A percentile compares a stretch with the other conserved stretches of the same genome.
Conservation (phyloP, 1,140 invertebrate species). For the Ptiloglossa arizonensis region DNA sequence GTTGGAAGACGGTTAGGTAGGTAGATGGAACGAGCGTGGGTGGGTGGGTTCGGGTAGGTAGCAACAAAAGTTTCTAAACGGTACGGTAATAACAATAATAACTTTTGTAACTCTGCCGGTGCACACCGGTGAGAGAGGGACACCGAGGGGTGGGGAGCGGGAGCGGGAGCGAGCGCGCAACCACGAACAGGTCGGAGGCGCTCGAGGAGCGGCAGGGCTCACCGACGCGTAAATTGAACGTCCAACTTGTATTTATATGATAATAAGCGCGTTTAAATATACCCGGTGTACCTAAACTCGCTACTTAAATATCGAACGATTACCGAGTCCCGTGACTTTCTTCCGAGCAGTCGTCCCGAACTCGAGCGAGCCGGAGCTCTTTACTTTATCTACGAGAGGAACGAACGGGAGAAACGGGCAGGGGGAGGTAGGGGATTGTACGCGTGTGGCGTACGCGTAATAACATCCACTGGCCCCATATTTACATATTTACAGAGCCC, state of each 20-base stretch:
- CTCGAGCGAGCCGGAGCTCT: background rate
- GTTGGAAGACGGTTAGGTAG: constrained; percentile 16
- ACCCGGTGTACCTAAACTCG: constrained; percentile 80
- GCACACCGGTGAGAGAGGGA: constrained; percentile 54
- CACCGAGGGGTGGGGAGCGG: no score
- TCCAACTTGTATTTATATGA: constrained; percentile 83
- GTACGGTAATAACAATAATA: constrained; percentile 81
- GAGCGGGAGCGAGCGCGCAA: background rate
- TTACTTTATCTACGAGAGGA: constrained; percentile 36
- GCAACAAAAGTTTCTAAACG: constrained; percentile 82
- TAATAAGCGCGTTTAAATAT: constrained; percentile 82
- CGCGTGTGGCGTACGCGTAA: constrained; percentile 68
- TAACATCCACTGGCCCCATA: constrained; percentile 67
- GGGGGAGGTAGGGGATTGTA: no score
- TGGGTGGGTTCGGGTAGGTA: constrained; percentile 39
- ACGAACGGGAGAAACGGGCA: no score
- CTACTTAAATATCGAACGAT: constrained; percentile 81
- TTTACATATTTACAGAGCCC: constrained; percentile 71
- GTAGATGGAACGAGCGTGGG: constrained; percentile 38
- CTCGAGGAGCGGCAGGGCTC: constrained; percentile 46
- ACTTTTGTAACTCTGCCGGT: constrained; percentile 80
- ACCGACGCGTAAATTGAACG: constrained; percentile 81
- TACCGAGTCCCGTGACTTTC: constrained; percentile 54
- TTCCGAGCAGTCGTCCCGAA: constrained; percentile 31
- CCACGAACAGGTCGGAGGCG: constrained; percentile 13